phyloP scores from a whole-genome alignment of 2,797 vertebrate genomes.

The Nothura maculosa region DNA sequence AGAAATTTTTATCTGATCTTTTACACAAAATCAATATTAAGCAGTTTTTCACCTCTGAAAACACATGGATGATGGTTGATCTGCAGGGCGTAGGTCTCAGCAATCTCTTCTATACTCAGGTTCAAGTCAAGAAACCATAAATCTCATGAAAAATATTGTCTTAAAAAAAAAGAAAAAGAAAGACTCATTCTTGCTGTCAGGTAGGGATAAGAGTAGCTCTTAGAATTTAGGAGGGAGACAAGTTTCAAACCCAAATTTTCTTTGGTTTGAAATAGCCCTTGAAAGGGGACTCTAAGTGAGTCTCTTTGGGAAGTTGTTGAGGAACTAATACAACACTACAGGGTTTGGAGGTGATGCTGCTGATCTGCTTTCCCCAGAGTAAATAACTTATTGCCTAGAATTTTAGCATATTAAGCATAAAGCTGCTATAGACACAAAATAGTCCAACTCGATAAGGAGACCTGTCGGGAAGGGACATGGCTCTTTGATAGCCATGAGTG shows the following conservation, averaged over 20 bases:
- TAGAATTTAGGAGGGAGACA: neutral
- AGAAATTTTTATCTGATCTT: neutral
- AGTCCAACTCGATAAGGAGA: neutral
- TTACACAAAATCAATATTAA: neutral
- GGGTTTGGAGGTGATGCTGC: neutral
- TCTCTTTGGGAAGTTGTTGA: neutral
- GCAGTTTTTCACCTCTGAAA: neutral
- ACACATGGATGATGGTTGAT: neutral
- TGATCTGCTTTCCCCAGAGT: neutral
- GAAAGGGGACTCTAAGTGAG: slow-evolving; percentile 16
- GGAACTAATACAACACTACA: neutral
- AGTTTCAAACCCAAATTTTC: neutral
- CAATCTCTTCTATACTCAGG: neutral
- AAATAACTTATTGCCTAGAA: slow-evolving; percentile 36
- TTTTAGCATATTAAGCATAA: slow-evolving; percentile 26
- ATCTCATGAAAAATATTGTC: neutral
- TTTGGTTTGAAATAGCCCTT: neutral
- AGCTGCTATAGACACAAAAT: neutral
- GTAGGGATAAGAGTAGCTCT: neutral
- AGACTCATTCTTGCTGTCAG: neutral
- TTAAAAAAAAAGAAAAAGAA: neutral
- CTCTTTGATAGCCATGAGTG: neutral
- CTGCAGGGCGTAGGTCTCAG: neutral
- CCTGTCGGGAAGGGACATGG: neutral
- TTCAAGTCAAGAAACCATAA: neutral